Evolutionary conservation across 2,888 invertebrate species (phyloP).

Genomic region (Plutella xylostella): DNA sequence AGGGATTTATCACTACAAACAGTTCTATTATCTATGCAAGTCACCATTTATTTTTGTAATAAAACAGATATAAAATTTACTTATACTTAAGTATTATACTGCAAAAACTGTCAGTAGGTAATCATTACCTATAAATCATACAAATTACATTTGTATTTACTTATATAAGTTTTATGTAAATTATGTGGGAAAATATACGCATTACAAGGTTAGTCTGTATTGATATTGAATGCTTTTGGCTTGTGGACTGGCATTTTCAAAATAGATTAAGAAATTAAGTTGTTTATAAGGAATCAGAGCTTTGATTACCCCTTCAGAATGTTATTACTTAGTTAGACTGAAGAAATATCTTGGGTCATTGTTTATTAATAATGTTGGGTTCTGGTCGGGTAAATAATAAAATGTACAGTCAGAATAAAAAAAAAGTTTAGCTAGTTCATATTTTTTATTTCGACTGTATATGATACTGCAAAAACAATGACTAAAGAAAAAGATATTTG

Average conservation of each 20-base stretch:
- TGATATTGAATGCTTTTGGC: slow-evolving; percentile 58
- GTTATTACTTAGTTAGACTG: no score
- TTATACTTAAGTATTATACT: no score
- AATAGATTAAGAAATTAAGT: slow-evolving; percentile 48
- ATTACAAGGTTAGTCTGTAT: slow-evolving; percentile 63
- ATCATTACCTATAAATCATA: no score
- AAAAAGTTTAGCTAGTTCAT: not conserved
- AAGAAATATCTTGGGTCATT: no score
- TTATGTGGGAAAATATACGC: slow-evolving; percentile 68
- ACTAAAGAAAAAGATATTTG: not conserved
- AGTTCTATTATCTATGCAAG: no score
- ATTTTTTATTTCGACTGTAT: not conserved
- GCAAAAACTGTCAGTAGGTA: not conserved
- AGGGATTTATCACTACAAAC: slow-evolving; percentile 15
- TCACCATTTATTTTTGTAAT: no score
- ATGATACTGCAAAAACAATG: not conserved
- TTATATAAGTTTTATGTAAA: slow-evolving; percentile 48
- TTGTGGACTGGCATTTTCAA: slow-evolving; percentile 60
- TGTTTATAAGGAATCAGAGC: no score
- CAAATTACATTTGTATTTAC: slow-evolving; percentile 23
- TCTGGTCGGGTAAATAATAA: no score
- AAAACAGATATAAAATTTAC: no score
- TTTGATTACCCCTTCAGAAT: no score
- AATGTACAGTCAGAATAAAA: no score
- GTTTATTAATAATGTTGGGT: no score